A percentile compares a stretch with the other conserved stretches of the same genome.
Conservation (phyloP, 2,797 vertebrate species). For the Sardinella longiceps region DNA sequence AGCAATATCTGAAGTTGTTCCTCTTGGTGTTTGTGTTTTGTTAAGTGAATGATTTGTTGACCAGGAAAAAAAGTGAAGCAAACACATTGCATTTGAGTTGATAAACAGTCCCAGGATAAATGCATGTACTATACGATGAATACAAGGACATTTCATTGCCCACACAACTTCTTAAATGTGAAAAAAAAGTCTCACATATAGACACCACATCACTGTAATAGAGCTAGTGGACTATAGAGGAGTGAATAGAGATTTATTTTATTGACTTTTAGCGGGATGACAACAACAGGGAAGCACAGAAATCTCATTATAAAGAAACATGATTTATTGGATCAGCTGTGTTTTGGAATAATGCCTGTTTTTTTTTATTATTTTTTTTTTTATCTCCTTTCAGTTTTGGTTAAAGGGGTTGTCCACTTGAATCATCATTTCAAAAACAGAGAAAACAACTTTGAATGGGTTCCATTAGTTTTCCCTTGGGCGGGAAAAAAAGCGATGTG, state of each 20-base stretch:
- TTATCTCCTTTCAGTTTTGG: not conserved
- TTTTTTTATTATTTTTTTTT: not conserved
- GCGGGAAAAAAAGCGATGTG: not conserved
- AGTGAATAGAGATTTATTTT: not conserved
- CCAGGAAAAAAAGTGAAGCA: not conserved
- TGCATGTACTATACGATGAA: not conserved
- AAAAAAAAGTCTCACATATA: not conserved
- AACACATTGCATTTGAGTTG: not conserved
- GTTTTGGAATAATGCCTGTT: not conserved
- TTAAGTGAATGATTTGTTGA: not conserved
- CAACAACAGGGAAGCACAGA: not conserved
- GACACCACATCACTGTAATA: not conserved
- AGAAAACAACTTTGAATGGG: not conserved
- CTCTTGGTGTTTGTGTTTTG: not conserved
- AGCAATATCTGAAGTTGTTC: not conserved
- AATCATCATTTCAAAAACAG: slow-evolving; percentile 5
- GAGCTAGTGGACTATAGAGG: not conserved
- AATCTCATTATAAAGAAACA: not conserved
- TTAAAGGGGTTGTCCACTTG: not conserved
- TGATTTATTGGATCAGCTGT: not conserved
- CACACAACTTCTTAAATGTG: not conserved
- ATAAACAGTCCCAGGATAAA: not conserved
- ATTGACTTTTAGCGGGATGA: not conserved
- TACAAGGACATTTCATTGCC: no score
- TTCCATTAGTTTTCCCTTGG: not conserved